Conservation (phyloP, 2,113 vertebrate species). For the Neolamprologus variostigma region DNA sequence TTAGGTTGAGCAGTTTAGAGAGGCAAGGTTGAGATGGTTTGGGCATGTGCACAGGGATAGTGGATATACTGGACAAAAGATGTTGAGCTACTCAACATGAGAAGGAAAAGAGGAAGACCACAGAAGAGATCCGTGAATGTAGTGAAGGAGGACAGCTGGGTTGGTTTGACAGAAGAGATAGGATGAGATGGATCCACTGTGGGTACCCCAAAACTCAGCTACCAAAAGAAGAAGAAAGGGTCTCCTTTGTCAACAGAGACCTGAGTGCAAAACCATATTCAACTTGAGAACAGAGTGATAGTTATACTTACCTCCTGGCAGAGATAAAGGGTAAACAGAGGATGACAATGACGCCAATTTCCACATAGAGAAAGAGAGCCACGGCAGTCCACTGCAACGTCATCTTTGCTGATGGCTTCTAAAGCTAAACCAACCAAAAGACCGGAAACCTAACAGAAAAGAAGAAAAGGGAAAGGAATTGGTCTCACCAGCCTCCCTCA, state of each 20-base stretch:
- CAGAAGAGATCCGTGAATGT: not conserved
- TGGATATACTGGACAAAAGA: not conserved
- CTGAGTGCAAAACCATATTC: not conserved
- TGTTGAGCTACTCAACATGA: not conserved
- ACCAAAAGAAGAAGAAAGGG: not conserved
- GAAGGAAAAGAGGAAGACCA: not conserved
- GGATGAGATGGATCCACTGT: not conserved
- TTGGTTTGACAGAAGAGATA: not conserved
- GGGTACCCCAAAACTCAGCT: not conserved
- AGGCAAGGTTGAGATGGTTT: not conserved
- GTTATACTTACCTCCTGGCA: slow-evolving; percentile 74
- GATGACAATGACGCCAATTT: slow-evolving; percentile 79
- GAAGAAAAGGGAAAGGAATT: not conserved
- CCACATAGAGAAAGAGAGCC: slow-evolving; percentile 81
- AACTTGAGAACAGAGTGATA: not conserved
- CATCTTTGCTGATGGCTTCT: slow-evolving; percentile 59
- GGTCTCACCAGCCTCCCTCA: not conserved
- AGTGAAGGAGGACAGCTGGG: not conserved
- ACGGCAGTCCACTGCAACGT: slow-evolving; percentile 89
- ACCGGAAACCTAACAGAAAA: not conserved
- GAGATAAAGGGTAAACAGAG: slow-evolving; percentile 90
- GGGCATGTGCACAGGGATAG: not conserved
- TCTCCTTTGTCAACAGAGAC: not conserved
- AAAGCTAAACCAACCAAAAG: not conserved
- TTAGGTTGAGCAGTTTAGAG: not conserved